phyloP scores from a whole-genome alignment of 2,888 invertebrate species.

The Xiphydria camelus region DNA sequence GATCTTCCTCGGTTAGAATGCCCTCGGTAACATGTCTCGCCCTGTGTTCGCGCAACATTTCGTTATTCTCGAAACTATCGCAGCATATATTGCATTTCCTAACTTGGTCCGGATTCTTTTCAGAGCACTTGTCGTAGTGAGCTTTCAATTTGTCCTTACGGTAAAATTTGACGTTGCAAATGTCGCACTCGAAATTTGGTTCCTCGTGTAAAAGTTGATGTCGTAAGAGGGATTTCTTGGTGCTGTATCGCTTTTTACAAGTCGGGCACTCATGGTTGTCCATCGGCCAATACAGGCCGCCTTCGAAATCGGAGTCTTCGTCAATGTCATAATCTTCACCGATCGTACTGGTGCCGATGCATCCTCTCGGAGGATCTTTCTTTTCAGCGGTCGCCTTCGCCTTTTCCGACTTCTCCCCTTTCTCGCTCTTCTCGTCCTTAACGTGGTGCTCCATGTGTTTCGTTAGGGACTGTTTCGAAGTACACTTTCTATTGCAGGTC shows the following conservation, averaged over 20 bases:
- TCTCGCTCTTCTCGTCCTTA: slow-evolving; percentile 37
- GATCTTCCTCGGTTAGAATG: slow-evolving; percentile 52
- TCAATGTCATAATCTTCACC: slow-evolving; percentile 37
- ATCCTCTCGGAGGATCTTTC: slow-evolving; percentile 19
- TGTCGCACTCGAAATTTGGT: slow-evolving; percentile 55
- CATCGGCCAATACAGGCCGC: slow-evolving; percentile 53
- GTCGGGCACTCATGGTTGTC: slow-evolving; percentile 52
- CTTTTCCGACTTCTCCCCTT: slow-evolving; percentile 10
- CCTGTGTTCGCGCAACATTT: slow-evolving; percentile 49
- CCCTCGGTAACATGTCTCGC: slow-evolving; percentile 53
- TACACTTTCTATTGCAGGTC: slow-evolving; percentile 46
- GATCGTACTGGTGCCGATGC: not conserved
- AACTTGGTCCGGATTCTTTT: slow-evolving; percentile 55
- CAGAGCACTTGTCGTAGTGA: slow-evolving; percentile 55
- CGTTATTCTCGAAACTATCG: slow-evolving; percentile 53
- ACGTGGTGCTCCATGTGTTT: slow-evolving; percentile 51
- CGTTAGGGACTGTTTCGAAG: slow-evolving; percentile 45
- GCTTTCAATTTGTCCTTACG: slow-evolving; percentile 54
- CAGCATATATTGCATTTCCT: slow-evolving; percentile 55
- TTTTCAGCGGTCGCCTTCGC: slow-evolving; percentile 20
- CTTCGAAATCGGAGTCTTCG: slow-evolving; percentile 50
- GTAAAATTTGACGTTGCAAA: slow-evolving; percentile 53
- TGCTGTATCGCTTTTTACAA: slow-evolving; percentile 53
- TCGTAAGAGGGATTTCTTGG: slow-evolving; percentile 52
- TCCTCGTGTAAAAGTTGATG: slow-evolving; percentile 54